Percentiles rank a stretch among this genome's conserved stretches.
phyloP scores from a whole-genome alignment of 2,888 invertebrate species.

The Lysandra bellargus region DNA sequence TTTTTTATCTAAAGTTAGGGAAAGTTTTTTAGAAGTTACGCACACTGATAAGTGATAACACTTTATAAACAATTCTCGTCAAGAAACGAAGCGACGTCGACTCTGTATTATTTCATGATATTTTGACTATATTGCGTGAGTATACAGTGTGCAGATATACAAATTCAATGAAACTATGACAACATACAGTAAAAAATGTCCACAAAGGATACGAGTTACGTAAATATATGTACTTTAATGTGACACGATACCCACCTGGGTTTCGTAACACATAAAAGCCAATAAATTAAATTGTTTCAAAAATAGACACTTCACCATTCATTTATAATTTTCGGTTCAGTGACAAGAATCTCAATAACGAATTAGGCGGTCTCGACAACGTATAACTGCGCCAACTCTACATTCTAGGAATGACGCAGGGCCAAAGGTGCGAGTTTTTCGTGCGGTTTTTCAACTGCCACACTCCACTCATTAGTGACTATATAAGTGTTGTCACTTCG shows the following conservation, averaged over 20 bases:
- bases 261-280: background rate
- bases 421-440: slow-evolving; percentile 13
- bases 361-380: slow-evolving; percentile 17
- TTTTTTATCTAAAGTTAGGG: too few species aligned
- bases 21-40: too few species aligned
- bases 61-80: too few species aligned
- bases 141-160: too few species aligned
- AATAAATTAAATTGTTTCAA: background rate
- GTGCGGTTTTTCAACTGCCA: slow-evolving; percentile 11
- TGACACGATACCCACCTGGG: background rate
- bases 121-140: too few species aligned
- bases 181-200: too few species aligned
- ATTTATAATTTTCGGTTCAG: slow-evolving; percentile 16
- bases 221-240: background rate
- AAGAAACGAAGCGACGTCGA: too few species aligned
- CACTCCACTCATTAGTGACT: slow-evolving; percentile 12
- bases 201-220: background rate
- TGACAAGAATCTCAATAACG: slow-evolving; percentile 5
- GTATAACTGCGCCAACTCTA: background rate
- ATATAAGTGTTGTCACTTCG: background rate
- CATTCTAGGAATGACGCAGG: background rate
- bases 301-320: background rate
- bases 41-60: too few species aligned
- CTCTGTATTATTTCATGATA: too few species aligned
- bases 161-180: too few species aligned